phyloP scores from a whole-genome alignment of 2,113 vertebrate genomes.

The Catagonus wagneri region DNA sequence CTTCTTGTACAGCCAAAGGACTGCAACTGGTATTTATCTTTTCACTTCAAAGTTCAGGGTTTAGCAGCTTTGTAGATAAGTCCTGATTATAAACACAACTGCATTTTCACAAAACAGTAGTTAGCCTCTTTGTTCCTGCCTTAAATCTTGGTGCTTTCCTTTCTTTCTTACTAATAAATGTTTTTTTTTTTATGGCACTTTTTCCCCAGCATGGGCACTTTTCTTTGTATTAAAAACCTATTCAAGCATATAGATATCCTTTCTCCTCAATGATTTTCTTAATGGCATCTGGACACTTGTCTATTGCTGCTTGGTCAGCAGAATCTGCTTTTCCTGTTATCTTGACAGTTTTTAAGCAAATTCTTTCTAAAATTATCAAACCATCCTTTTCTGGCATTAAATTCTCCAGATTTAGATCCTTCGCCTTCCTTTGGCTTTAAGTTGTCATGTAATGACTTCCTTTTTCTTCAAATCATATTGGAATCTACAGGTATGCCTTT shows the following conservation, averaged over 20 bases:
- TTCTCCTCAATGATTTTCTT: not conserved
- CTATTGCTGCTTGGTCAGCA: not conserved
- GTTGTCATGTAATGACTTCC: not conserved
- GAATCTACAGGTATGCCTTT: not conserved
- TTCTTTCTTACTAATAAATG: not conserved
- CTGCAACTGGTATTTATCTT: not conserved
- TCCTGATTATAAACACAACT: not conserved
- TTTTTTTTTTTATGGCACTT: not conserved
- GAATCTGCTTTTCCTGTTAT: not conserved
- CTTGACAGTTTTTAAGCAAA: not conserved
- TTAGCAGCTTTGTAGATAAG: not conserved
- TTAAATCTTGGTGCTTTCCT: not conserved
- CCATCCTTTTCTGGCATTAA: not conserved
- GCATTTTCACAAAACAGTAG: not conserved
- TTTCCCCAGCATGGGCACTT: not conserved
- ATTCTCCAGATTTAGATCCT: not conserved
- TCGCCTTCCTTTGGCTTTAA: not conserved
- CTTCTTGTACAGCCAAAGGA: not conserved
- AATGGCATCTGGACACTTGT: not conserved
- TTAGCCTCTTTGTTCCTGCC: not conserved
- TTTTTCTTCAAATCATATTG: not conserved
- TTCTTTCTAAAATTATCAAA: not conserved
- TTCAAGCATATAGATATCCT: not conserved
- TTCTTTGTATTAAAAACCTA: not conserved
- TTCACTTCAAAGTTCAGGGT: not conserved